Evolutionary conservation across 2,888 invertebrate species (phyloP).

Genomic region (Agriopis leucophaearia): DNA sequence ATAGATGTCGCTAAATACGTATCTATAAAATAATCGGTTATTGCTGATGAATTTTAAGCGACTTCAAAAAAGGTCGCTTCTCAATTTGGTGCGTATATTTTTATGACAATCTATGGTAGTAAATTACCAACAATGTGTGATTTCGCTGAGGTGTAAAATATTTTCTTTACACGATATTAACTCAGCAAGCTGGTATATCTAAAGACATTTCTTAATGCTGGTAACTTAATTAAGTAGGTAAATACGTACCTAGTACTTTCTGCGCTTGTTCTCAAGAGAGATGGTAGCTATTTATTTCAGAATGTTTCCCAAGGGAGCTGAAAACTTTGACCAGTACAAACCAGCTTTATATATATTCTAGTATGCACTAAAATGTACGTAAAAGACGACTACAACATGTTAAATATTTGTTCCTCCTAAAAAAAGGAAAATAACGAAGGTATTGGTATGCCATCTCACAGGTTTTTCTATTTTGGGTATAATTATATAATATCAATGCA

Average conservation of each 20-base stretch:
- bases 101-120: neutral
- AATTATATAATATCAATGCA: too few species aligned
- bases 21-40: neutral
- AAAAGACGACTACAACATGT: neutral
- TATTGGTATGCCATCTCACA: too few species aligned
- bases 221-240: neutral
- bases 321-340: conserved; percentile 6
- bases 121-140: neutral
- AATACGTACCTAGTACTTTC: conserved; percentile 3
- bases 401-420: neutral
- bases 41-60: neutral
- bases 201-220: neutral
- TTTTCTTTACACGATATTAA: too few species aligned
- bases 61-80: too few species aligned
- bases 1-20: too few species aligned
- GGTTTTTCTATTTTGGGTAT: too few species aligned
- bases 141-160: neutral
- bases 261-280: conserved; percentile 18
- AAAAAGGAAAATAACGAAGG: neutral
- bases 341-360: conserved; percentile 1
- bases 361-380: neutral
- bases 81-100: too few species aligned
- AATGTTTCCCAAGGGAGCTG: conserved; percentile 7
- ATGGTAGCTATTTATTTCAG: conserved; percentile 21
- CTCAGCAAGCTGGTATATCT: neutral